Evolutionary conservation across 2,797 vertebrate species (phyloP).

Genomic region (Coregonus ussuriensis): DNA sequence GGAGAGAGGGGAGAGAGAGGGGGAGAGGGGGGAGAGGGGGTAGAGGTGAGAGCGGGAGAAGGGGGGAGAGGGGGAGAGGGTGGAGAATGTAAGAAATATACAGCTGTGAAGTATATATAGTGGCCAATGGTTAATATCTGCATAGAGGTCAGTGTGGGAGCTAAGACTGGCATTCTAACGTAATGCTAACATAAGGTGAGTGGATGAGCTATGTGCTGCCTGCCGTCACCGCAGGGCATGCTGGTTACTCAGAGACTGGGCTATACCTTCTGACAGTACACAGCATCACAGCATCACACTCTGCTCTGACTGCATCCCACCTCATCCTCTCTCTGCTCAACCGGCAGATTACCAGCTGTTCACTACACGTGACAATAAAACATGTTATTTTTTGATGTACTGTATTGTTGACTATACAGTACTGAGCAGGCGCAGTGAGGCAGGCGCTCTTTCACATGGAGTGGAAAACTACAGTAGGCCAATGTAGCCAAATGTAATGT

Average conservation of each 20-base stretch:
- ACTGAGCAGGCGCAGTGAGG: conserved; percentile 17
- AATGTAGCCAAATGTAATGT: background rate
- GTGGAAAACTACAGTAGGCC: background rate
- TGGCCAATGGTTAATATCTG: background rate
- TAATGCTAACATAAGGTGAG: background rate
- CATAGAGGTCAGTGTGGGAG: background rate
- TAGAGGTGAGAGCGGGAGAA: too few species aligned
- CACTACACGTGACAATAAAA: conserved; percentile 18
- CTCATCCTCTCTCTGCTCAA: background rate
- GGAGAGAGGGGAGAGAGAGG: background rate
- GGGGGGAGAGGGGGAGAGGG: background rate
- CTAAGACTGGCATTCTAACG: background rate
- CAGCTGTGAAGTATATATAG: too few species aligned
- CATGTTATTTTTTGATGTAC: conserved; percentile 5
- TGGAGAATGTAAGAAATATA: background rate
- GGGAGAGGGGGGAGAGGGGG: background rate
- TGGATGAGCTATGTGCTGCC: conserved; percentile 15
- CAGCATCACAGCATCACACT: background rate
- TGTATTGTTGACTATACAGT: too few species aligned
- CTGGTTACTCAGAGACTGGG: conserved; percentile 18
- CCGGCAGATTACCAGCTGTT: conserved; percentile 22
- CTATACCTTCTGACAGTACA: conserved; percentile 35
- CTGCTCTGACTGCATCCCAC: background rate
- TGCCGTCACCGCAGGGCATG: conserved; percentile 29
- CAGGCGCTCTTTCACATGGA: too few species aligned